Percentiles rank a stretch among this genome's conserved stretches.
phyloP scores from a whole-genome alignment of 1,140 invertebrate genomes.

The Aplysia californica region DNA sequence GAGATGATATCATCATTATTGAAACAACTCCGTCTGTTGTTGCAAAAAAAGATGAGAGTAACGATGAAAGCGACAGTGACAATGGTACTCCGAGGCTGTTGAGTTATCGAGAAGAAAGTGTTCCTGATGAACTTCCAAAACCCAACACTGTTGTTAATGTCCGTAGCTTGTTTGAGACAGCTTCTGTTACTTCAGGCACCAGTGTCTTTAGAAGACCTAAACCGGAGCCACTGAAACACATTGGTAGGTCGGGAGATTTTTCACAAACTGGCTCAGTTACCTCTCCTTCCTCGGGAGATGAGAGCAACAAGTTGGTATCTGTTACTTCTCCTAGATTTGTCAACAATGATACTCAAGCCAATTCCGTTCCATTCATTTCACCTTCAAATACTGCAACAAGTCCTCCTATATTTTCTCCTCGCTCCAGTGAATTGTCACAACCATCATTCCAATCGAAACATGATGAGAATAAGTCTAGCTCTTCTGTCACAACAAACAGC shows the following conservation, averaged over 20 bases:
- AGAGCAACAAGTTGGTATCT: too few relatives aligned
- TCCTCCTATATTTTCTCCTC: too few relatives aligned
- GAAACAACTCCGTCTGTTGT: slow-evolving; percentile 36
- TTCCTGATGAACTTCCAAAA: slow-evolving; percentile 51
- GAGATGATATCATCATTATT: slow-evolving; percentile 58
- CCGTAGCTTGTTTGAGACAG: slow-evolving; percentile 54
- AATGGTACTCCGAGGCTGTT: background rate
- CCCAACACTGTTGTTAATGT: slow-evolving; percentile 56
- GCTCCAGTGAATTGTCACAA: too few relatives aligned
- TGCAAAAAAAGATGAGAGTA: background rate
- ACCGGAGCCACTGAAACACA: slow-evolving; percentile 8
- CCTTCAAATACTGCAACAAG: too few relatives aligned
- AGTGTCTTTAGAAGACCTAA: slow-evolving; percentile 9
- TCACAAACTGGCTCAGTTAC: too few relatives aligned
- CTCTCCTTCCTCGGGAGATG: too few relatives aligned
- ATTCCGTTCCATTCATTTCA: too few relatives aligned
- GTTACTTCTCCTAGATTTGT: slow-evolving; percentile 1
- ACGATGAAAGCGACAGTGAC: slow-evolving; percentile 18
- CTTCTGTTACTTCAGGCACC: background rate
- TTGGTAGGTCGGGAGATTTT: too few relatives aligned
- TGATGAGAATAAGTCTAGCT: too few relatives aligned
- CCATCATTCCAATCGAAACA: too few relatives aligned
- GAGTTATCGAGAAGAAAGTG: slow-evolving; percentile 24
- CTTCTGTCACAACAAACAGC: too few relatives aligned
- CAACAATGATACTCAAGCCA: background rate